Conservation (phyloP, 92 coral and sea anemone genomes). For the Metridium senile region DNA sequence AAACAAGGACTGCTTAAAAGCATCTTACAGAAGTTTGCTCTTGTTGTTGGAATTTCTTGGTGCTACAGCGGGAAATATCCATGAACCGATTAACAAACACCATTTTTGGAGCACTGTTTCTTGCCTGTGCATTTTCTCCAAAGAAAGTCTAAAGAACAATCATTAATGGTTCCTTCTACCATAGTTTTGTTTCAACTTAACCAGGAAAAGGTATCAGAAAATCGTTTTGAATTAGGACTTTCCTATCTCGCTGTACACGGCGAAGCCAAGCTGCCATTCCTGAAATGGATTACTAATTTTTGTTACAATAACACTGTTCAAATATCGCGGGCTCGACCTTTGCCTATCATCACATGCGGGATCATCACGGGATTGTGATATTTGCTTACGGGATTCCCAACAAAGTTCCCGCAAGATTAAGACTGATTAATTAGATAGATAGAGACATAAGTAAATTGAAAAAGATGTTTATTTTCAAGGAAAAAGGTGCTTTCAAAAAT, state of each 20-base stretch:
- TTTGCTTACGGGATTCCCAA: too few species aligned
- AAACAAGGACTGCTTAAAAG: too few species aligned
- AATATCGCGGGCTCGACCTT: slow-evolving; percentile 7
- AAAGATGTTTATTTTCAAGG: too few species aligned
- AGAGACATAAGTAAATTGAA: too few species aligned
- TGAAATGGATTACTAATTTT: background rate
- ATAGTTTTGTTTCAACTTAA: background rate
- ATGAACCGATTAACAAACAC: background rate
- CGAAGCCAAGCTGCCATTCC: background rate
- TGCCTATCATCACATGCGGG: background rate
- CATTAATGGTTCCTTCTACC: background rate
- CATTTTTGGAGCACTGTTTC: background rate
- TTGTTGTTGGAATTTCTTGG: background rate
- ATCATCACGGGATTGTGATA: too few species aligned
- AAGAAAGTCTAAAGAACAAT: background rate
- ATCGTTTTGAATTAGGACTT: background rate
- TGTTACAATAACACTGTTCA: background rate
- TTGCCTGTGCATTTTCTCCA: background rate
- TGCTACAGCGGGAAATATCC: background rate
- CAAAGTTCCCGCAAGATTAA: too few species aligned
- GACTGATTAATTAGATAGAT: too few species aligned
- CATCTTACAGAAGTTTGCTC: too few species aligned
- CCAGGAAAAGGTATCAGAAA: background rate
- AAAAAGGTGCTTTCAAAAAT: too few species aligned
- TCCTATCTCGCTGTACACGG: background rate